Evolutionary conservation across 2,113 vertebrate genomes (phyloP), one percentile per base, ranked within the genome.

Genomic region (Protobothrops flavoviridis): DNA sequence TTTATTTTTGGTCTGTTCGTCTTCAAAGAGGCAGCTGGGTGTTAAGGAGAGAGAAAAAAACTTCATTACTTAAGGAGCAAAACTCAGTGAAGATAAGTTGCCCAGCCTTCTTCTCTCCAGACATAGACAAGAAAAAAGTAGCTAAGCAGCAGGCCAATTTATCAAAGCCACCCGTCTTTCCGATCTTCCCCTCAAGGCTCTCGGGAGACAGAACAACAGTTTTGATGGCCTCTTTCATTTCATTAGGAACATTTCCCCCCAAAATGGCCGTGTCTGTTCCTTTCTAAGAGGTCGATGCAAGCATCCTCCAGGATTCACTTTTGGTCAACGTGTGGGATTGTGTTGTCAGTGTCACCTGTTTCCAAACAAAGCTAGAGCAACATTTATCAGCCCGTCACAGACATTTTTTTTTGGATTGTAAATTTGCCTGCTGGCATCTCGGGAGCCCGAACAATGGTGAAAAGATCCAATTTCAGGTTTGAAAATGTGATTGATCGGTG

Each of bases 41-140:
- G 29, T n/a, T 64, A 64, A n/a, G 29, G 26, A 7, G 0, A 21
- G 86, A 10, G 2, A 0, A 0, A 5, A 50, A 50, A 52, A 13
- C 3, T 50, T 9, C 1, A 0, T 0, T 11, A 4, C 7, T 52
- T 0, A 1, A 12, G 86, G 1, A 24, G 0, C 0, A 0, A n/a
- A 3, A 1, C 0, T 0, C 0, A 4, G 0, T 53, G 2, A 1
- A 0, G 56, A 50, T 0, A 8, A 2, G 64, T 24, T 45, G 24
- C 87, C 61, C 88, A 24, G 52, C 39, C 69, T 33, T 57, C 55
- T 10, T 33, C 57, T 48, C 33, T 2, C 55, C 1, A 0, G n/a
- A 20, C 21, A 26, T n/a, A 1, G 45, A 45, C 26, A 0, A 10
- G 57, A 0, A 1, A 33, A 81, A 81, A 56, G 0, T 0, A 0